Percentiles rank a stretch among this genome's conserved stretches.
These are phyloP conservation scores for Tupiocoris notatus DNA, from an alignment of 2,888 invertebrate species.

Conservation along the genomic window DNA sequence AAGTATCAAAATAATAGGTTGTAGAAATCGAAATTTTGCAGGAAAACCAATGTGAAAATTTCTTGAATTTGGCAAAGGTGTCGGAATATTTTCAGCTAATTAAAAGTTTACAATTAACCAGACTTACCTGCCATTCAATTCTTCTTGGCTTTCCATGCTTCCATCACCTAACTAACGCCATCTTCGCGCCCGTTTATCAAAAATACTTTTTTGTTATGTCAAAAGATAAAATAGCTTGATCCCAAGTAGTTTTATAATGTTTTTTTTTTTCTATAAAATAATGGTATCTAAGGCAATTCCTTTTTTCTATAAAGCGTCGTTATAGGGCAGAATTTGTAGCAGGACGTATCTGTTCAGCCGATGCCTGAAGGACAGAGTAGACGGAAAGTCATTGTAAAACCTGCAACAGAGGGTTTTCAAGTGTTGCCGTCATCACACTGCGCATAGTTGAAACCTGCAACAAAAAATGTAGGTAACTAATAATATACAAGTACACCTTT, in stretches of 20 bases:
- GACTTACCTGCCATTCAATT: constrained; percentile 17
- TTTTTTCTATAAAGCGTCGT: not conserved
- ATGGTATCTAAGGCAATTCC: constrained; percentile 4
- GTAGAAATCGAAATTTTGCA: too few relatives aligned
- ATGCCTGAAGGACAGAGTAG: constrained; percentile 19
- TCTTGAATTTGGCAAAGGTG: too few relatives aligned
- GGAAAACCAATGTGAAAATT: too few relatives aligned
- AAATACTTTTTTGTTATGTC: constrained; percentile 15
- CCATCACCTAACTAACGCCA: constrained; percentile 13
- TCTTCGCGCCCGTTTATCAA: not conserved
- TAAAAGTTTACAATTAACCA: not conserved
- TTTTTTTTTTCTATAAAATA: constrained; percentile 10
- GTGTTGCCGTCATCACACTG: too few relatives aligned
- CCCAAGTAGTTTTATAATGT: constrained; percentile 5
- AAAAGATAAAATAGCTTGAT: constrained; percentile 33
- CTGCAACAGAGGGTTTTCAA: too few relatives aligned
- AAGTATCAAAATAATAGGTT: too few relatives aligned
- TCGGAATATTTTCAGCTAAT: not conserved
- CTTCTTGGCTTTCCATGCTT: constrained; percentile 27
- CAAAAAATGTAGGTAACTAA: not conserved
- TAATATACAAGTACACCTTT: too few relatives aligned
- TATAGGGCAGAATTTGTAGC: not conserved
- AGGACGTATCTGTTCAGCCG: not conserved
- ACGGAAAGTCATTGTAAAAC: not conserved
- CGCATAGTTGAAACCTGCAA: too few relatives aligned